Conservation (phyloP, 2,113 vertebrate species). For the Ailuropoda melanoleuca region DNA sequence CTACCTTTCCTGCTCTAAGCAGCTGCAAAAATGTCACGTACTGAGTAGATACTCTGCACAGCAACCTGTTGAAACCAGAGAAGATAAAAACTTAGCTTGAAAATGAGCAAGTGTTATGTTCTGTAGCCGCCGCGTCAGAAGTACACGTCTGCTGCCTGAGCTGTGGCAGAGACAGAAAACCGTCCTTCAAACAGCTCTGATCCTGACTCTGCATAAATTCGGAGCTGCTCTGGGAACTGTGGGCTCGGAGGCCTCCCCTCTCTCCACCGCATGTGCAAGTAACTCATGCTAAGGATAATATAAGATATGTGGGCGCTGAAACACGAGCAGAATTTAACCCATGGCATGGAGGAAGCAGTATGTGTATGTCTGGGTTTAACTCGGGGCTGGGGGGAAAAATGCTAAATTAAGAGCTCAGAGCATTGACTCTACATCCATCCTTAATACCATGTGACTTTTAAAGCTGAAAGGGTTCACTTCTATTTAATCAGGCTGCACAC, state of each 20-base stretch:
- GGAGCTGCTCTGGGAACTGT: background rate
- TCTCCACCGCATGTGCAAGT: background rate
- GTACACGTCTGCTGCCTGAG: background rate
- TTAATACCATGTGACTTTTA: background rate
- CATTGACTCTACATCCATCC: background rate
- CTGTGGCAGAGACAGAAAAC: constrained; percentile 13
- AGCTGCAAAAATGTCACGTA: background rate
- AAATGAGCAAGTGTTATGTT: constrained; percentile 29
- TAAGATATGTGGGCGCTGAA: background rate
- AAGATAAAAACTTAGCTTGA: constrained; percentile 42
- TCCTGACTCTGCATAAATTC: constrained; percentile 49
- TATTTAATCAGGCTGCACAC: background rate
- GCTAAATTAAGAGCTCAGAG: background rate
- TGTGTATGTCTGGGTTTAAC: background rate
- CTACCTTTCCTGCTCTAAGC: background rate
- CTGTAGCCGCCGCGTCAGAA: background rate
- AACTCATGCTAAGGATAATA: background rate
- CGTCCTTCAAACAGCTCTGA: background rate
- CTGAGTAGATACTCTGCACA: background rate
- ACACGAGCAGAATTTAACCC: background rate
- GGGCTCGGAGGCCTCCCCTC: background rate
- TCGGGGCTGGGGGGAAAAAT: background rate
- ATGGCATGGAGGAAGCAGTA: background rate
- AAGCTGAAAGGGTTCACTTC: background rate
- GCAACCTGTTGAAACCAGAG: constrained; percentile 50